Conservation (phyloP, 2,113 vertebrate genomes). For the Hippoglossus stenolepis region DNA sequence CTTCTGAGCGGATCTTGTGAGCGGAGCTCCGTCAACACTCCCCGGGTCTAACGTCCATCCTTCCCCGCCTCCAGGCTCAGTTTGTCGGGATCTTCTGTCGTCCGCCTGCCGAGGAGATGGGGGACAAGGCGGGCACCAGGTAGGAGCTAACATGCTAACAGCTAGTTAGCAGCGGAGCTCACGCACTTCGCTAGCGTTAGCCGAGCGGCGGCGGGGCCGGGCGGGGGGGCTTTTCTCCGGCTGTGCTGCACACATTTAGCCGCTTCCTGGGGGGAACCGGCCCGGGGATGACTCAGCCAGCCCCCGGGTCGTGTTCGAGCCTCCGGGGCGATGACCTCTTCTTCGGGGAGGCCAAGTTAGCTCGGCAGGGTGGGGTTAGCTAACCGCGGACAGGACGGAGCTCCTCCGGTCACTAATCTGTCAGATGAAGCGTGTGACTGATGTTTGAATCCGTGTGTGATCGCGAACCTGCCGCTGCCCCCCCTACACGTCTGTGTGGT, state of each 20-base stretch:
- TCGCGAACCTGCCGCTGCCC: too few species aligned
- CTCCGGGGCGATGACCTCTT: not conserved
- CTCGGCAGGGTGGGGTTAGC: constrained; percentile 75
- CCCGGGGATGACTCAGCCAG: rapidly evolving
- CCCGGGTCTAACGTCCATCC: not conserved
- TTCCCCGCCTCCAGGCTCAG: constrained; percentile 44
- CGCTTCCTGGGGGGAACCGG: not conserved
- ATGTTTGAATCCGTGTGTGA: not conserved
- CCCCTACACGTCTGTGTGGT: constrained; percentile 16
- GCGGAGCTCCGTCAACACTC: constrained; percentile 13
- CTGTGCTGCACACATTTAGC: not conserved
- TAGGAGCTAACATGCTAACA: constrained; percentile 49
- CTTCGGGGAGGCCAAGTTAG: constrained; percentile 32
- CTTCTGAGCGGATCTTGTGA: constrained; percentile 2
- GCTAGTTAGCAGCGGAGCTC: constrained; percentile 63
- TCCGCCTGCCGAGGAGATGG: constrained; percentile 78
- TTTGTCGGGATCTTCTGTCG: constrained; percentile 59
- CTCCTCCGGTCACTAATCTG: not conserved
- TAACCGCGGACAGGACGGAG: constrained; percentile 32
- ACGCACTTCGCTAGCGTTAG: constrained; percentile 59
- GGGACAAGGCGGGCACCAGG: constrained; percentile 83
- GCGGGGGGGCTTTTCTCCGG: not conserved
- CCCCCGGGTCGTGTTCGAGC: not conserved
- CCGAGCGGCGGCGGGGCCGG: constrained; percentile 35
- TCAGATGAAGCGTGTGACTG: not conserved